A percentile compares a stretch with the other conserved stretches of the same genome.
These are phyloP conservation scores for Macrobrachium rosenbergii DNA, from an alignment of 1,140 invertebrate genomes.

Conservation along the genomic window DNA sequence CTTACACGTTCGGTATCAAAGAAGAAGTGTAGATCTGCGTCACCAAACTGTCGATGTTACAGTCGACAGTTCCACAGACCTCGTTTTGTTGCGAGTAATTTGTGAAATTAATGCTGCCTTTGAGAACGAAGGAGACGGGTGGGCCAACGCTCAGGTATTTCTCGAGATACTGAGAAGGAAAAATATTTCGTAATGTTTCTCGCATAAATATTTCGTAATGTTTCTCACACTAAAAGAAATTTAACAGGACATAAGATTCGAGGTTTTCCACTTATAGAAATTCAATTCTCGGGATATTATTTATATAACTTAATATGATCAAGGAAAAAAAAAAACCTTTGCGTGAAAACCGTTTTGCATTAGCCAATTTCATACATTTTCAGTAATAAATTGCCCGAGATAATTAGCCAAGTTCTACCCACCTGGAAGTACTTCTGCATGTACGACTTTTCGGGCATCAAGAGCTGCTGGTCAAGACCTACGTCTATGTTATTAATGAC, in stretches of 20 bases:
- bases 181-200: background rate
- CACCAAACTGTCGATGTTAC: conserved; percentile 84
- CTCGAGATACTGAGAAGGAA: conserved; percentile 77
- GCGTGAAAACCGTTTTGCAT: too few relatives aligned
- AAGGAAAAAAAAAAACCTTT: too few relatives aligned
- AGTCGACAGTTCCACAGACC: conserved; percentile 80
- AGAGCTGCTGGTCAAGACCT: conserved; percentile 95
- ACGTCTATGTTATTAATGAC: conserved; percentile 90
- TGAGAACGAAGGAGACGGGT: conserved; percentile 92
- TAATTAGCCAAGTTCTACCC: conserved; percentile 20
- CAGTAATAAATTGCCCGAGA: too few relatives aligned
- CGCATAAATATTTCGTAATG: background rate
- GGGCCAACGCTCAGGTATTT: conserved; percentile 86
- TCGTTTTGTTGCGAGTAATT: conserved; percentile 78
- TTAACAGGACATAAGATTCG: too few relatives aligned
- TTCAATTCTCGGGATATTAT: too few relatives aligned
- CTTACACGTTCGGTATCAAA: conserved; percentile 68
- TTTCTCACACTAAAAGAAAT: too few relatives aligned
- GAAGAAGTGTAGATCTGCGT: conserved; percentile 87
- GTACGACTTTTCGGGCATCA: conserved; percentile 97
- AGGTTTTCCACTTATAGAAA: too few relatives aligned
- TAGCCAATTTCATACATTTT: too few relatives aligned
- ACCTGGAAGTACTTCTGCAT: conserved; percentile 90
- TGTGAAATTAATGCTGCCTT: conserved; percentile 81
- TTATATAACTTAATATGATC: too few relatives aligned